Evolutionary conservation across 2,888 invertebrate species (phyloP), one percentile per base, ranked within the genome.

Genomic region (Chelonus formosanus): DNA sequence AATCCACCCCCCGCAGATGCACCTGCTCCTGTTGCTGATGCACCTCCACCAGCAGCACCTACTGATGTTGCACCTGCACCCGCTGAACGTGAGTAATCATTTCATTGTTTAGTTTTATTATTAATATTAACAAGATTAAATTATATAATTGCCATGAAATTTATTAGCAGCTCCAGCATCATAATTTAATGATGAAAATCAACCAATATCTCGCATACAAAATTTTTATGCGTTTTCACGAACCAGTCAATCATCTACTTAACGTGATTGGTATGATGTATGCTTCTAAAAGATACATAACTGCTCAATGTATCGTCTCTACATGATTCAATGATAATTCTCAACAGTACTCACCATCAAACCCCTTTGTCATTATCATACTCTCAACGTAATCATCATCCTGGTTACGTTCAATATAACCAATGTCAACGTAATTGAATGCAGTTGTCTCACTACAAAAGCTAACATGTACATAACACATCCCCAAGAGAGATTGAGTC

Each of bases 121-220:
- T 48, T 36, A 32, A 31, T 40, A 20, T 31, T 34, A 8, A 20
- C 20, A 20, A 20, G 2, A 20, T 20, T 20, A 20, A 20, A 20
- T 20, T 2, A 20, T 20, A 47, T 43, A 50, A 7, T 36, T 47
- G 31, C 35, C 34, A 31, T 63, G 35, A 6, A 48, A 54, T 55
- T 60, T 75, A 75, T 5, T 75, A 82, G 80, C 80, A 47, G 80
- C 81, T 53, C 76, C 79, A 60, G 76, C 79, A 62, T 81, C 81
- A 79, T 81, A 82, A 82, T 74, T 77, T 64, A 67, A 65, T 65
- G 67, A 50, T 58, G 43, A 60, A 32, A 57, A 71, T 10, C 55
- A 56, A 31, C 44, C 36, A 35, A 45, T 6, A 52, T 34, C 54
- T 61, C 31, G 44, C 44, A 32, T 43, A 48, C 43, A 60, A 10